Evolutionary conservation across 2,113 vertebrate species (phyloP).

Genomic region (Oxygymnocypris stewartii): DNA sequence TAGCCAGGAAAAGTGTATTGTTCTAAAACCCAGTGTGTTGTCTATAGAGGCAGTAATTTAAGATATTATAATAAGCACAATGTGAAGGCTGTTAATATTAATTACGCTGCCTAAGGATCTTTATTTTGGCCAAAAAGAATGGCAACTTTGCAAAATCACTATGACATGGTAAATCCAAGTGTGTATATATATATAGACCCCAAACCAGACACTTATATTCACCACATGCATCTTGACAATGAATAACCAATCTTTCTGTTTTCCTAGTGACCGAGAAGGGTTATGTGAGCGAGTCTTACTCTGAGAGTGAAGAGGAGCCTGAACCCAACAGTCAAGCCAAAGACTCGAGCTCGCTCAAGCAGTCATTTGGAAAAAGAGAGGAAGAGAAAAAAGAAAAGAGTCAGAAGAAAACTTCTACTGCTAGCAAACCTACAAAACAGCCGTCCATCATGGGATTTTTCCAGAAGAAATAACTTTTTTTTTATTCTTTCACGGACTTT

Average conservation of each 20-base stretch:
- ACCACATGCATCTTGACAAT: no score
- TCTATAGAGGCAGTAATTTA: not conserved
- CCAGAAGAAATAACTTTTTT: slow-evolving; percentile 84
- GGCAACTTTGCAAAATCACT: not conserved
- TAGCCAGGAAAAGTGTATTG: not conserved
- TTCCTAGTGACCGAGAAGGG: slow-evolving; percentile 90
- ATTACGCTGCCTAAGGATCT: not conserved
- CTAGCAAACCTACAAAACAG: slow-evolving; percentile 83
- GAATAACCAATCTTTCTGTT: slow-evolving; percentile 20
- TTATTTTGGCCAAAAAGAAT: not conserved
- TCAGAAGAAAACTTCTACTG: slow-evolving; percentile 74
- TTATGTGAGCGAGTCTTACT: slow-evolving; percentile 90
- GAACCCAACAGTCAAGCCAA: slow-evolving; percentile 61
- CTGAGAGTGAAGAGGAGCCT: slow-evolving; percentile 83
- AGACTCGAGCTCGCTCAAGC: slow-evolving; percentile 48
- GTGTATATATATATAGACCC: not conserved
- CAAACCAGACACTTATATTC: not conserved
- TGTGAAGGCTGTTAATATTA: not conserved
- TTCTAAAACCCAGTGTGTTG: not conserved
- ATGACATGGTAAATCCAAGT: not conserved
- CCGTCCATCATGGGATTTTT: slow-evolving; percentile 93
- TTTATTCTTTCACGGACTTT: not conserved
- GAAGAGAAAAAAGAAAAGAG: slow-evolving; percentile 78
- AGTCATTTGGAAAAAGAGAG: slow-evolving; percentile 65
- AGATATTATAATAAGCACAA: not conserved